These are phyloP conservation scores for Pangasianodon gigas DNA, from an alignment of 2,113 vertebrate genomes.

Conservation along the genomic window DNA sequence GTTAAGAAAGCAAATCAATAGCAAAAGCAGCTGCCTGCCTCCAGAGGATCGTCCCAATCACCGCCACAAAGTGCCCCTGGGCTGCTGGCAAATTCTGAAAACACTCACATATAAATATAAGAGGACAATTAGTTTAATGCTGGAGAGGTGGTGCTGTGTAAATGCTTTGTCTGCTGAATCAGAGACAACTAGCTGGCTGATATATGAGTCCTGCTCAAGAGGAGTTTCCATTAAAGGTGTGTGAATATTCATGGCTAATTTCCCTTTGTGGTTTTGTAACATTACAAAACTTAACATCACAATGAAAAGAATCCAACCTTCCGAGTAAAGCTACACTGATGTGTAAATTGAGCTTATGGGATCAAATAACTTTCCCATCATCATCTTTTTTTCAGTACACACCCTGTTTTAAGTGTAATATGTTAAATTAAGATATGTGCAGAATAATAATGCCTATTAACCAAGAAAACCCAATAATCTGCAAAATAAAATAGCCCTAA, in stretches of 20 bases:
- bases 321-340: not conserved
- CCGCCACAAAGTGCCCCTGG: not conserved
- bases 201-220: slow-evolving; percentile 14
- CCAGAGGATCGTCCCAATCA: slow-evolving; percentile 21
- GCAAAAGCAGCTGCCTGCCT: slow-evolving; percentile 35
- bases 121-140: slow-evolving; percentile 34
- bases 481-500: not conserved
- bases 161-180: slow-evolving; percentile 12
- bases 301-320: not conserved
- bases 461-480: not conserved
- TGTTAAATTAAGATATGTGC: not conserved
- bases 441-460: not conserved
- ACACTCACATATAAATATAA: slow-evolving; percentile 13
- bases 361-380: slow-evolving; percentile 13
- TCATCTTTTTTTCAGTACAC: not conserved
- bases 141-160: not conserved
- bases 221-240: slow-evolving; percentile 7
- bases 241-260: slow-evolving; percentile 16
- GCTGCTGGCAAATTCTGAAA: not conserved
- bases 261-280: slow-evolving; percentile 6
- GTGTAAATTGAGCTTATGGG: slow-evolving; percentile 16
- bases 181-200: slow-evolving; percentile 2
- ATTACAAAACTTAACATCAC: not conserved
- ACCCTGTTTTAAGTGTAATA: not conserved
- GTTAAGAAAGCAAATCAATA: slow-evolving; percentile 46